Conservation (phyloP, 2,113 vertebrate species). For the Amblyopsis rosae region DNA sequence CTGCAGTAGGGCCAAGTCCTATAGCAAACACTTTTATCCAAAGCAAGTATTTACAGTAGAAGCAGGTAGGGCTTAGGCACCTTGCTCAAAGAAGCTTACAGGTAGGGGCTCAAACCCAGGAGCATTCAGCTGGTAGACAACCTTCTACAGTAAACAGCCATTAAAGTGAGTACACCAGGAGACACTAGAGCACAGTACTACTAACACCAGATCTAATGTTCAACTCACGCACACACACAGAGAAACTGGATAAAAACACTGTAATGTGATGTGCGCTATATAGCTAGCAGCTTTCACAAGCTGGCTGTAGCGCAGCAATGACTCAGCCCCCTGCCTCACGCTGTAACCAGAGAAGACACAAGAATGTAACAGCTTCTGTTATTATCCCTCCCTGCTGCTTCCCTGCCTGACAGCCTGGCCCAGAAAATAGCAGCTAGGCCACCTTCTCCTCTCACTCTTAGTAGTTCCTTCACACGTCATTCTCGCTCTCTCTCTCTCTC, state of each 20-base stretch:
- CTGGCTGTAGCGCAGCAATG: conserved; percentile 37
- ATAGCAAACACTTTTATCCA: too few relatives aligned
- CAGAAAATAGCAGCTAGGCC: conserved; percentile 54
- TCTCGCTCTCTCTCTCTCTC: background rate
- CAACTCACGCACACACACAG: background rate
- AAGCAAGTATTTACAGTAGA: too few relatives aligned
- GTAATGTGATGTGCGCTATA: conserved; percentile 48
- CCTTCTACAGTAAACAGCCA: too few relatives aligned
- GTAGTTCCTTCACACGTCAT: background rate
- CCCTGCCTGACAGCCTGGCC: conserved; percentile 61
- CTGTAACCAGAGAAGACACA: conserved; percentile 75
- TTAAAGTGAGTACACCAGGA: too few relatives aligned
- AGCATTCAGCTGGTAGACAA: too few relatives aligned
- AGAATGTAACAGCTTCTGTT: conserved; percentile 76
- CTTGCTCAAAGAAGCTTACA: too few relatives aligned
- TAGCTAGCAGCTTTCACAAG: conserved; percentile 28
- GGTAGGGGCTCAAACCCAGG: too few relatives aligned
- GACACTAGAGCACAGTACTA: too few relatives aligned
- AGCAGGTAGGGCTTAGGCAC: too few relatives aligned
- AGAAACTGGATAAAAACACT: conserved; percentile 31
- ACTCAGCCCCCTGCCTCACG: conserved; percentile 64
- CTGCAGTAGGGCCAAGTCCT: too few relatives aligned
- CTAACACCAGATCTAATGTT: background rate
- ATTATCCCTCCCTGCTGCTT: conserved; percentile 68
- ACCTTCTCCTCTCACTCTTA: conserved; percentile 28